A percentile compares a stretch with the other conserved stretches of the same genome.
Conservation (phyloP, 1,140 invertebrate genomes). For the Heliconius himera region DNA sequence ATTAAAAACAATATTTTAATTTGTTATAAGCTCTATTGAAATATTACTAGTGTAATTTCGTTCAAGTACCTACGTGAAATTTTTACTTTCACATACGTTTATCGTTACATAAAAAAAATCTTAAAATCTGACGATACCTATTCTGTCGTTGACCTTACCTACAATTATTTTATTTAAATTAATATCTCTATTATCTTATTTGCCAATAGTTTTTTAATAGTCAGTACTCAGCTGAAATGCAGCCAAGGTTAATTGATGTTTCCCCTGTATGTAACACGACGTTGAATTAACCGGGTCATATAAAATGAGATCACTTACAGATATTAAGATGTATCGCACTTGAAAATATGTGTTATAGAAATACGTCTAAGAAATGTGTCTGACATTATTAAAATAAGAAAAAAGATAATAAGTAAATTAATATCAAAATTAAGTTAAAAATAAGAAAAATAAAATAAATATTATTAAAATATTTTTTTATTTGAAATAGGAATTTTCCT, state of each 20-base stretch:
- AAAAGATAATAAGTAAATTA: too few species aligned
- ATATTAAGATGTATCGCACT: not conserved
- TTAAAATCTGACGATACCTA: not conserved
- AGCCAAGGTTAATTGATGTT: slow-evolving; percentile 35
- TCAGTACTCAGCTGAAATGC: slow-evolving; percentile 28
- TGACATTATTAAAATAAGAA: not conserved
- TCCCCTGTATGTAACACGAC: slow-evolving; percentile 25
- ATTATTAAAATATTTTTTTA: not conserved
- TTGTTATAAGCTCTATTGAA: too few species aligned
- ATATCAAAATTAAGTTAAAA: too few species aligned
- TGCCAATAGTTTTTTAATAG: slow-evolving; percentile 2
- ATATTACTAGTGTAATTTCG: not conserved
- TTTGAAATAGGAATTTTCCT: not conserved
- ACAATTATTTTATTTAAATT: too few species aligned
- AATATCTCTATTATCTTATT: too few species aligned
- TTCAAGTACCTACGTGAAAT: not conserved
- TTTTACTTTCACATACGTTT: not conserved
- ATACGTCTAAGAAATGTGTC: not conserved
- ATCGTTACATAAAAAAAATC: not conserved
- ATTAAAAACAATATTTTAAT: too few species aligned
- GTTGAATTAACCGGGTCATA: slow-evolving; percentile 31
- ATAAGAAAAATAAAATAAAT: too few species aligned
- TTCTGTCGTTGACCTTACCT: too few species aligned
- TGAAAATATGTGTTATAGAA: not conserved
- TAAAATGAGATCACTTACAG: slow-evolving; percentile 29